Conservation (phyloP, 23 tunicate species). For the Halocynthia aurantium region DNA sequence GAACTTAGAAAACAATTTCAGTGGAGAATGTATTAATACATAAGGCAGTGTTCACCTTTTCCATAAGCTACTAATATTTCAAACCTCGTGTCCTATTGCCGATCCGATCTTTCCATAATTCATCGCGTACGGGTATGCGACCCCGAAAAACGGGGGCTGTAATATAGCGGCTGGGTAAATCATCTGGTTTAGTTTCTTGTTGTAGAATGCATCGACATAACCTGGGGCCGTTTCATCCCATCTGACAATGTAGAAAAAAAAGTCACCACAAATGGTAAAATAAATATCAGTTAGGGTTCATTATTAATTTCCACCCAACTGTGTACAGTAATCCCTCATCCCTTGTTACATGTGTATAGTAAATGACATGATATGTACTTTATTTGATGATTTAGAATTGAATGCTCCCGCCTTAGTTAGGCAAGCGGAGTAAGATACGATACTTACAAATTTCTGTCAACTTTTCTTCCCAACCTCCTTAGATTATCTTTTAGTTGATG, state of each 20-base stretch:
- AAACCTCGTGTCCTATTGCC: conserved; percentile 16
- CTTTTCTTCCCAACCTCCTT: no score
- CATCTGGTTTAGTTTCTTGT: conserved; percentile 4
- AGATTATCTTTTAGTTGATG: no score
- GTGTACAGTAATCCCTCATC: neutral
- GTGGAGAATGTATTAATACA: no score
- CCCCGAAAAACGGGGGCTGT: conserved; percentile 14
- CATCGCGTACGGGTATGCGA: conserved; percentile 2
- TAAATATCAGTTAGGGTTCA: neutral
- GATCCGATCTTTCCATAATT: conserved; percentile 10
- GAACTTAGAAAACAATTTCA: no score
- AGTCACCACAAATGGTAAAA: neutral
- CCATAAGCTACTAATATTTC: no score
- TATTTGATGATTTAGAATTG: no score
- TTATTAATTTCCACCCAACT: neutral
- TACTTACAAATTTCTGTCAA: no score
- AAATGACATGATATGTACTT: no score
- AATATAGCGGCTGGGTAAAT: conserved; percentile 16
- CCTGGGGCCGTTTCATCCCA: conserved; percentile 9
- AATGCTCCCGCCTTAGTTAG: no score
- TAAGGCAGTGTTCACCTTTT: no score
- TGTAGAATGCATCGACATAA: conserved; percentile 12
- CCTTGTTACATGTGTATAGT: no score
- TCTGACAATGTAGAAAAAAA: neutral
- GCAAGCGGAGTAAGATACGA: no score